phyloP scores from a whole-genome alignment of 2,888 invertebrate species.

The Stomorhina lunata region DNA sequence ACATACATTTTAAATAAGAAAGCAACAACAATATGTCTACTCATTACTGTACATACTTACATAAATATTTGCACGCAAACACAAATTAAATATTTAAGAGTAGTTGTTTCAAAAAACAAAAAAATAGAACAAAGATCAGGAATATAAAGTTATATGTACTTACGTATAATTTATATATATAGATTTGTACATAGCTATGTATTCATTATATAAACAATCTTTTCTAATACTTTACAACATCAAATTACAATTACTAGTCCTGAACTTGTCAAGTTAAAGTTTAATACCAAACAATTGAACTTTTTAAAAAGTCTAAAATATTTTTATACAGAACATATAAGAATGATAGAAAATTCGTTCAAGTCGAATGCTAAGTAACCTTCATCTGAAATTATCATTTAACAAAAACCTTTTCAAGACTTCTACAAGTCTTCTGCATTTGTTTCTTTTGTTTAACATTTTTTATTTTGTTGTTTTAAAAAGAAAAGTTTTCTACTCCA shows the following conservation, averaged over 20 bases:
- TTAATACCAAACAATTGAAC: background rate
- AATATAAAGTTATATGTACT: background rate
- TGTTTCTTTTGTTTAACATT: no score
- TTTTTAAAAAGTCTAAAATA: background rate
- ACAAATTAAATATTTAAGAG: background rate
- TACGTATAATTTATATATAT: background rate
- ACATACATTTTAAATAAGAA: background rate
- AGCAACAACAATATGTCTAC: no score
- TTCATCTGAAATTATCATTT: background rate
- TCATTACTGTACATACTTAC: slow-evolving; percentile 8
- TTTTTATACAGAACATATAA: background rate
- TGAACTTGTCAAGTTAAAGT: slow-evolving; percentile 8
- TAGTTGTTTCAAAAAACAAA: background rate
- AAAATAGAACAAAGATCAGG: background rate
- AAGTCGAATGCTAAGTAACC: background rate
- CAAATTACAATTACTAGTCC: slow-evolving; percentile 4
- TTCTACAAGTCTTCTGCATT: no score
- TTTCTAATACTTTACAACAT: background rate
- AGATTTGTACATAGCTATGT: background rate
- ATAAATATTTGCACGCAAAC: background rate
- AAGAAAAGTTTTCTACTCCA: no score
- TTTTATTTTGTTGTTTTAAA: no score
- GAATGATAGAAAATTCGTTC: background rate
- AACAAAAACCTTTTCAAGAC: no score
- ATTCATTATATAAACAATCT: background rate